Evolutionary conservation across 2,797 vertebrate species (phyloP).

Genomic region (Rhabdophis nuchalis): DNA sequence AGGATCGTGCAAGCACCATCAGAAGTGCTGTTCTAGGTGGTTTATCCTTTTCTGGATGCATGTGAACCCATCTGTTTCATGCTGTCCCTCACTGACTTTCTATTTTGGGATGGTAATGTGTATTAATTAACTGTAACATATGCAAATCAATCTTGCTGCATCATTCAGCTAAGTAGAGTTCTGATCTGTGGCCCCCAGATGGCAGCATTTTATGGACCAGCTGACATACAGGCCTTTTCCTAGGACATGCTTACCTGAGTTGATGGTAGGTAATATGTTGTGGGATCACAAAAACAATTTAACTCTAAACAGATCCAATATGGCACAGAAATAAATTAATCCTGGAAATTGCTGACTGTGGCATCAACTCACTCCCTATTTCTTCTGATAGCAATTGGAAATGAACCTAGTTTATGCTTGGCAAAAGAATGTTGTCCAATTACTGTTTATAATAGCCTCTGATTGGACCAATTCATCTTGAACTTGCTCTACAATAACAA

Average conservation of each 20-base stretch:
- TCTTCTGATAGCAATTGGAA: background rate
- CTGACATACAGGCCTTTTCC: background rate
- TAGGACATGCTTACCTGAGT: background rate
- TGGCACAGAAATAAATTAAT: background rate
- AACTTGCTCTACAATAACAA: background rate
- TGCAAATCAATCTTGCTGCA: background rate
- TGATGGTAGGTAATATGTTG: background rate
- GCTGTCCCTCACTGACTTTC: too few relatives aligned
- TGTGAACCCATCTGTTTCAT: background rate
- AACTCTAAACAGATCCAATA: background rate
- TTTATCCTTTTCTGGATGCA: background rate
- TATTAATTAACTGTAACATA: background rate
- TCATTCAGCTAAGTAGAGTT: background rate
- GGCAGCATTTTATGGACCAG: background rate
- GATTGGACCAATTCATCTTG: background rate
- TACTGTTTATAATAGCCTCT: background rate
- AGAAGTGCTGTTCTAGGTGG: background rate
- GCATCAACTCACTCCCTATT: background rate
- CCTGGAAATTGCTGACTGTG: background rate
- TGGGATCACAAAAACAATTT: background rate
- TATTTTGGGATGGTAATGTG: background rate
- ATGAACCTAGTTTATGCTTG: background rate
- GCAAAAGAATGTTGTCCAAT: background rate
- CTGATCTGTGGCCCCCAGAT: background rate
- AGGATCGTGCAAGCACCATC: background rate